Evolutionary conservation across 2,888 invertebrate genomes (phyloP), one percentile per base, ranked within the genome.

Genomic region (Drosophila peninsularis): DNA sequence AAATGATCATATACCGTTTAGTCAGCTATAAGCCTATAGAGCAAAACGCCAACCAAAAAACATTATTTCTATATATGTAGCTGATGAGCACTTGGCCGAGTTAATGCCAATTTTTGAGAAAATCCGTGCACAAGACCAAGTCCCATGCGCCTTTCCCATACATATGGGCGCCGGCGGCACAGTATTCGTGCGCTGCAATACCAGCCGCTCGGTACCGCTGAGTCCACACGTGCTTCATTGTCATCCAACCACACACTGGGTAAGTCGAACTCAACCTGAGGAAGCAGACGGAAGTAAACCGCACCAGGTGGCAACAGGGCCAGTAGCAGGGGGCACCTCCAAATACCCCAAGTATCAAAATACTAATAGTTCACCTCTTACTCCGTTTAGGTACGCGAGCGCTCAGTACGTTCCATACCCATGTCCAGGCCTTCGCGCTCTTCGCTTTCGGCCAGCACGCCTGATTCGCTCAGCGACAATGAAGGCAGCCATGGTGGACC

Each of bases 101-200:
- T 95, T 98, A 95, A 97, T 96, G 96, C 97, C 97, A 92, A 97
- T 98, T 94, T 97, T 98, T 95, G 97, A 97, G 94, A 96, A 96
- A 93, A 95, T 97, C 93, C 95, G 97, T 92, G 96, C 96, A 93
- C 96, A 96, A 93, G 97, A 97, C 94, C 96, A 97, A 93, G 95
- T 97, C 90, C 97, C 97, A 92, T 97, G 96, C 94, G 96, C 97
- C 92, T 97, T 96, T 94, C 97, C 97, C 91, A 95, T 97, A 93
- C 96, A 96, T 94, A 96, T 97, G 95, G 95, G 94, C 81, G 95
- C 92, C 93, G 94, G 91, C 93, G 94, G 93, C 93, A 94, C 93
- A 93, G 94, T 94, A 93, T 94, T 93, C 94, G 94, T 93, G 92
- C 94, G 93, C 93, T 94, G 93, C 93, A 94, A 92, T 93, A 94